These are phyloP conservation scores for Atrichornis clamosus DNA, from an alignment of 2,113 vertebrate genomes.

Conservation along the genomic window DNA sequence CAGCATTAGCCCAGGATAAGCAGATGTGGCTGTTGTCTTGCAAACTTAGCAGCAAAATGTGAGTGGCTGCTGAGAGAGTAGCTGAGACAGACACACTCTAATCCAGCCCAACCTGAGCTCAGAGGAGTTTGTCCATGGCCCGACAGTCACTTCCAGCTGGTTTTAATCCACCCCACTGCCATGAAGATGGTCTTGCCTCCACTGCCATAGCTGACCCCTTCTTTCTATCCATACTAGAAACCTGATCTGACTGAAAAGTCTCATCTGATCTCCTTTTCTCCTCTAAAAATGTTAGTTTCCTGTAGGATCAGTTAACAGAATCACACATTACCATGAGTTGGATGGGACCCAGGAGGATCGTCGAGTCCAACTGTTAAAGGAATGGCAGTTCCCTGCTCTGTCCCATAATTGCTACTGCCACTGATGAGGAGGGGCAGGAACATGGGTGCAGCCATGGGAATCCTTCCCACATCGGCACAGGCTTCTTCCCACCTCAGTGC, in stretches of 20 bases:
- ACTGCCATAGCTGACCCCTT: not conserved
- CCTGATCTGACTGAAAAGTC: not conserved
- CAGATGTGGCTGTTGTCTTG: rapidly evolving
- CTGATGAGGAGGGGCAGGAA: not conserved
- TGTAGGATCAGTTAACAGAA: not conserved
- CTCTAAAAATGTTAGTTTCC: not conserved
- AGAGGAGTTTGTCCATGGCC: not conserved
- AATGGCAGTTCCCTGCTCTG: not conserved
- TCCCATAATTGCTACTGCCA: not conserved
- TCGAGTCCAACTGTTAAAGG: not conserved
- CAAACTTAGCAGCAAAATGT: not conserved
- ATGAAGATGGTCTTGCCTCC: not conserved
- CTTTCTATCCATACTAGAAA: not conserved
- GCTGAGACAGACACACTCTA: not conserved
- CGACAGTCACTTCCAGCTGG: not conserved
- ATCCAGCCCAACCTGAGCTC: not conserved
- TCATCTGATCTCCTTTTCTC: not conserved
- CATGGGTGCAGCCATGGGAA: not conserved
- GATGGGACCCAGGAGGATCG: not conserved
- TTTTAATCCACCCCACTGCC: not conserved
- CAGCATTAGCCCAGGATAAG: not conserved
- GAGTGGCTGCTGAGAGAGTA: not conserved
- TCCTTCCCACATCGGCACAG: not conserved
- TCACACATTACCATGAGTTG: not conserved
- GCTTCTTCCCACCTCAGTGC: not conserved